Evolutionary conservation across 1,140 invertebrate genomes (phyloP).

Genomic region (Manduca sexta): DNA sequence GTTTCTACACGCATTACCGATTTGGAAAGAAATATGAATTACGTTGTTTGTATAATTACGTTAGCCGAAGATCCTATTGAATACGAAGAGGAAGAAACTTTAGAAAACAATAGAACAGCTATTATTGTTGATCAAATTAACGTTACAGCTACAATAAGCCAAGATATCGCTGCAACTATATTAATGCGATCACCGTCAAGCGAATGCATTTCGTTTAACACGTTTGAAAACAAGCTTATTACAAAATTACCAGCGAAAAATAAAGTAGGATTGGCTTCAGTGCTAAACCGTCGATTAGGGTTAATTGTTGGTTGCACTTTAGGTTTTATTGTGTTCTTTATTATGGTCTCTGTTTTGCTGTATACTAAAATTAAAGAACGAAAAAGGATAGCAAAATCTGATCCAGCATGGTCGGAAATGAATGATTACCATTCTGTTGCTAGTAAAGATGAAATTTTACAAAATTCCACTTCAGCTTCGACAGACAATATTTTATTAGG

Average conservation of each 20-base stretch:
- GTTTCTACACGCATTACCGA: constrained; percentile 46
- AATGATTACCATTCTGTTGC: constrained; percentile 66
- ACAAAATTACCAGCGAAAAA: constrained; percentile 44
- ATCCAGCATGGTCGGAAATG: constrained; percentile 65
- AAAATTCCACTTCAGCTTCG: constrained; percentile 58
- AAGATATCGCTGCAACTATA: constrained; percentile 42
- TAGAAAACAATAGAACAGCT: constrained; percentile 32
- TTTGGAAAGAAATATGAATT: constrained; percentile 46
- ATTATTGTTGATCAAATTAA: constrained; percentile 29
- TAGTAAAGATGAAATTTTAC: constrained; percentile 64
- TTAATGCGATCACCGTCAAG: constrained; percentile 53
- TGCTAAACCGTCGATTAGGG: constrained; percentile 58
- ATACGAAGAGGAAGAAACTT: constrained; percentile 29
- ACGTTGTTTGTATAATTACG: constrained; percentile 53
- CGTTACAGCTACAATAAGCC: constrained; percentile 37
- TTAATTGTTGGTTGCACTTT: constrained; percentile 62
- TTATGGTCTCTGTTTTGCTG: constrained; percentile 62
- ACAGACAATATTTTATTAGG: constrained; percentile 67
- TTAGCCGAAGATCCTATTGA: constrained; percentile 42
- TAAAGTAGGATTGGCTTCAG: constrained; percentile 45
- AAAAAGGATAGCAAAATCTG: constrained; percentile 63
- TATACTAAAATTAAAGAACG: constrained; percentile 68
- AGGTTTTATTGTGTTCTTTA: constrained; percentile 62
- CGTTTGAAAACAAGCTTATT: constrained; percentile 36
- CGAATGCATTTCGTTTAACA: constrained; percentile 60